Base-by-base conservation (phyloP, 2,797 vertebrate genomes). In the Momotus momota region DNA sequence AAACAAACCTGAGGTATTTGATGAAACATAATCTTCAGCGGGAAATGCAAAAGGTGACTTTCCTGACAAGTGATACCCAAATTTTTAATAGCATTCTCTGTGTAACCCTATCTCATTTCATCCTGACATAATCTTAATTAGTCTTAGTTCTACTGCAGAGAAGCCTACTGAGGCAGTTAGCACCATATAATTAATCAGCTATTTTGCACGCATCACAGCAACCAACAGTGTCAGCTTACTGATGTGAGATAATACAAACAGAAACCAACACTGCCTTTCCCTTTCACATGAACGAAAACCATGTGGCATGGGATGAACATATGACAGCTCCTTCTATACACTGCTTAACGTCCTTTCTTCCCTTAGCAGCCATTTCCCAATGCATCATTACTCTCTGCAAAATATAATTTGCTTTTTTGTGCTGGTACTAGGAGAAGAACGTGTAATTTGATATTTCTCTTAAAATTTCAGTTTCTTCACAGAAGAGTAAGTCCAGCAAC, bases 41-140 rank as follows among this genome's bases (percentile, higher is more conserved):
- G 11, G 61, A 83, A 62, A 86, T 51, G 52, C 43, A 87, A 92
- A 91, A 93, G 81, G 79, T 89, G 91, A 81, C 69, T 88, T 90
- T 78, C 33, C 65, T 78, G 85, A 93, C 77, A 96, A 96, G 65
- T 35, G 70, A 84, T 88, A 91, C 86, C 74, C 57, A 91, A 97
- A 96, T 97, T 95, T 89, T 79, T 74, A 88, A 93, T 35, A 86
- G 96, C 58, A 89, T 94, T 87, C 92, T 93, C 92, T 86, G 95
- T 26, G 55, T 81, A 97, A 93, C 91, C 81, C 86, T 97, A 96
- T 81, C 95, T 92, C 90, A 88, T 97, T 89, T 91, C 92, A 69
- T 89, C 94, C 96, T 97, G 96, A 97, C 97, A 95, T 95, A 94
- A 96, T 97, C 96, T 97, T 98, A 98, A 98, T 98, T 98, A 98